Conservation (phyloP, 2,888 invertebrate species). For the Nectonema munidae region DNA sequence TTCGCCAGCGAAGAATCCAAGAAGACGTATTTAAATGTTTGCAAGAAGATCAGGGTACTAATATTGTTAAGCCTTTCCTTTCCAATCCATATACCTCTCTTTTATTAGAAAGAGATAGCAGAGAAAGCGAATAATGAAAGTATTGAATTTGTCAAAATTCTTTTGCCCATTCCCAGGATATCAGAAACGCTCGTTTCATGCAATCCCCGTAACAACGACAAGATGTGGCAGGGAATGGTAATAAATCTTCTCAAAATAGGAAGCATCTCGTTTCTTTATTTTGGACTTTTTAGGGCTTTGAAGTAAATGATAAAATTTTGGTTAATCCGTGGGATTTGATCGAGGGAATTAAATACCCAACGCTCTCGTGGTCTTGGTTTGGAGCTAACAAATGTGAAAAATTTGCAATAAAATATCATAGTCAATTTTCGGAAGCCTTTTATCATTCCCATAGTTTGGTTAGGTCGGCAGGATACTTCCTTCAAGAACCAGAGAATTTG, state of each 20-base stretch:
- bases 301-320: background rate
- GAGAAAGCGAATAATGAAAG: background rate
- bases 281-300: constrained; percentile 1
- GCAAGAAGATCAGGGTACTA: no score
- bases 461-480: no score
- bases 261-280: background rate
- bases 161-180: constrained; percentile 1
- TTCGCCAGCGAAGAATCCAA: no score
- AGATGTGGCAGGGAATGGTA: background rate
- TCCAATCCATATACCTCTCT: background rate
- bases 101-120: constrained; percentile 8
- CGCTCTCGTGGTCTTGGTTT: no score
- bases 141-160: background rate
- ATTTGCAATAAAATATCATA: no score
- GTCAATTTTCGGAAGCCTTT: no score
- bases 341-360: no score
- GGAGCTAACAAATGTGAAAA: no score
- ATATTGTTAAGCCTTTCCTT: background rate
- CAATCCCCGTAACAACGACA: background rate
- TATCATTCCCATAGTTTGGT: no score
- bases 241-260: background rate
- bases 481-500: no score
- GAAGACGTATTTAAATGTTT: no score
- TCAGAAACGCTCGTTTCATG: background rate
- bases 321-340: constrained; percentile 10